Evolutionary conservation across 2,888 invertebrate genomes (phyloP).

Genomic region (Lithophane semibrunnea): DNA sequence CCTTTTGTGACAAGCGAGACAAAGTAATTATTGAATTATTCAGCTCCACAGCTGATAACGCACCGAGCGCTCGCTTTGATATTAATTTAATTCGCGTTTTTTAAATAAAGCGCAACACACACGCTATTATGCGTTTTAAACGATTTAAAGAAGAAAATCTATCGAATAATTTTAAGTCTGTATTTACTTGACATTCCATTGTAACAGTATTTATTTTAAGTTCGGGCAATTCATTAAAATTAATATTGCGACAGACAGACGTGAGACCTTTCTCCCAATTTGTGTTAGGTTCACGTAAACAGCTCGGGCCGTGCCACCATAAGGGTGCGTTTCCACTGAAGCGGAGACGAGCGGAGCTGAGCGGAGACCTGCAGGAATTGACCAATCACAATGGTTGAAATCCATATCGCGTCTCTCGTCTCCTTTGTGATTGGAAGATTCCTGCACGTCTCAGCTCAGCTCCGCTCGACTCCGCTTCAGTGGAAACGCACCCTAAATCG

Average conservation of each 20-base stretch:
- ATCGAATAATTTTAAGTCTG: not conserved
- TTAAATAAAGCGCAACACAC: not conserved
- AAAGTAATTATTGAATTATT: not conserved
- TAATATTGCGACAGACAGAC: not conserved
- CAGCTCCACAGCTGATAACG: not conserved
- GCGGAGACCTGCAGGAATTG: too few relatives aligned
- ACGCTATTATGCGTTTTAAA: conserved; percentile 5
- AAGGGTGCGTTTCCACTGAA: too few relatives aligned
- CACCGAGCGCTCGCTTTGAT: not conserved
- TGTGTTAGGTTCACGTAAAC: not conserved
- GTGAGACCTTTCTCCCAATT: not conserved
- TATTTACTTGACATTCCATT: not conserved
- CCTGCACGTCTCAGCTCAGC: too few relatives aligned
- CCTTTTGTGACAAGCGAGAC: conserved; percentile 1
- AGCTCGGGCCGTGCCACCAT: conserved; percentile 32
- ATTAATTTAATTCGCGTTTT: not conserved
- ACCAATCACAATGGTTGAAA: too few relatives aligned
- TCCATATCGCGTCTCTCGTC: too few relatives aligned
- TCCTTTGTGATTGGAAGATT: too few relatives aligned
- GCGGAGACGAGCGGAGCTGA: too few relatives aligned
- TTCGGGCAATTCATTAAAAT: conserved; percentile 5
- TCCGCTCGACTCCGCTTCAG: too few relatives aligned
- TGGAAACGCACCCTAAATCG: too few relatives aligned
- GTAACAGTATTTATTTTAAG: not conserved
- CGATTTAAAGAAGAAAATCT: conserved; percentile 8